phyloP scores from a whole-genome alignment of 2,797 vertebrate species.

The Triplophysa yarkandensis region DNA sequence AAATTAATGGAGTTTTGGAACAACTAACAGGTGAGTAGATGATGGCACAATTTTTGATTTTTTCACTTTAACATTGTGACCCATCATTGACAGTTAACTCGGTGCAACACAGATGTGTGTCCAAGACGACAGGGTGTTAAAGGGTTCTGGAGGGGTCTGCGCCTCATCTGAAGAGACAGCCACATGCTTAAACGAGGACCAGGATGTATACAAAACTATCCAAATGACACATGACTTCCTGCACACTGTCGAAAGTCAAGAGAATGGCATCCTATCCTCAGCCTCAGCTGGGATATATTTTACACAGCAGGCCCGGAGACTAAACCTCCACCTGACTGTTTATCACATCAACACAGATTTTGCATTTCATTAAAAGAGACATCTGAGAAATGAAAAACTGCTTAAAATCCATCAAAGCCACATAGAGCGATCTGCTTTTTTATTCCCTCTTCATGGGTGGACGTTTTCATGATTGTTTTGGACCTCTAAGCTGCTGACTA shows the following conservation, averaged over 20 bases:
- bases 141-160: slow-evolving; percentile 17
- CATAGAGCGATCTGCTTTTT: too few relatives aligned
- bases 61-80: too few relatives aligned
- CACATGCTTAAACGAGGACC: slow-evolving; percentile 42
- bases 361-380: slow-evolving; percentile 24
- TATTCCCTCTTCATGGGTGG: background rate
- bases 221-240: slow-evolving; percentile 49
- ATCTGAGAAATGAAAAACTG: background rate
- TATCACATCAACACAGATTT: slow-evolving; percentile 16
- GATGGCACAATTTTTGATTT: too few relatives aligned
- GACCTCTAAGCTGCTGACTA: slow-evolving; percentile 55
- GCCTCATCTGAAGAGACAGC: slow-evolving; percentile 35
- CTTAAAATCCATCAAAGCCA: background rate
- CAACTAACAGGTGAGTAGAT: too few relatives aligned
- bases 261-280: slow-evolving; percentile 10
- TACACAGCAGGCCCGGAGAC: slow-evolving; percentile 7
- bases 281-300: slow-evolving; percentile 36
- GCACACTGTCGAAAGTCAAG: background rate
- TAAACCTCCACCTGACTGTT: slow-evolving; percentile 3
- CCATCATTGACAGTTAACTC: too few relatives aligned
- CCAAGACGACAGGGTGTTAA: background rate
- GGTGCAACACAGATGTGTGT: background rate
- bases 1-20: too few relatives aligned
- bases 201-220: slow-evolving; percentile 47
- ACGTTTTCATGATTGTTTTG: slow-evolving; percentile 40